Evolutionary conservation across 2,888 invertebrate species (phyloP), one percentile per base, ranked within the genome.

Genomic region (Meganola albula): DNA sequence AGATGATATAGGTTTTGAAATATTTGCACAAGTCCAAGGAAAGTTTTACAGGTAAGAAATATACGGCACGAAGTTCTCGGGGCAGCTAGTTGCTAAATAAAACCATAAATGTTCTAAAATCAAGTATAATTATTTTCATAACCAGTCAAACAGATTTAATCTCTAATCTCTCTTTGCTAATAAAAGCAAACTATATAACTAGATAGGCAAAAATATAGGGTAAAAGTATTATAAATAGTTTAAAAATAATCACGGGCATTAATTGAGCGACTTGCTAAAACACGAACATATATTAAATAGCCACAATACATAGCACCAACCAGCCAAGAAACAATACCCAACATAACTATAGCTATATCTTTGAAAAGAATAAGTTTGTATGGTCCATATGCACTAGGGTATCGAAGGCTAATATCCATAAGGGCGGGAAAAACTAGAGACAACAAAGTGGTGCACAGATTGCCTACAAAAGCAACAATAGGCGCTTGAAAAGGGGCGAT

Each of bases 401-500:
- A 32, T 8, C 27, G 13, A 9, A 32, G 7, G 8, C 27, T 27
- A 8, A 11, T 14, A 23, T 32, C 32, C 32, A 32, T 32, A 0
- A 32, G 12, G 3, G 27, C 27, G 1, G 32, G 32, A 3, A 32
- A 32, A 1, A 32, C 22, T 2, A 32, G 11, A 0, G 32, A 27
- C 23, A 32, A 9, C 32, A 32, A 16, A 2, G 32, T 10, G 2
- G 32, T 22, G 12, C 32, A 32, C 1, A 32, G 22, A 8, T 32
- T 32, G 1, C 32, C 32, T 16, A 21, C 20, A 14, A 32, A 32
- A 5, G 32, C 32, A 2, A 32, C 32, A 2, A 32, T 11, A 1
- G 27, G 27, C 9, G 22, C 27, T 27, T 32, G 32, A 27, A 32
- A 32, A 6, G 32, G 32, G 6, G 27, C 13, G 3, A 22, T 10